These are phyloP conservation scores for Meteorus cinctellus DNA, from an alignment of 2,888 invertebrate genomes.

Conservation along the genomic window DNA sequence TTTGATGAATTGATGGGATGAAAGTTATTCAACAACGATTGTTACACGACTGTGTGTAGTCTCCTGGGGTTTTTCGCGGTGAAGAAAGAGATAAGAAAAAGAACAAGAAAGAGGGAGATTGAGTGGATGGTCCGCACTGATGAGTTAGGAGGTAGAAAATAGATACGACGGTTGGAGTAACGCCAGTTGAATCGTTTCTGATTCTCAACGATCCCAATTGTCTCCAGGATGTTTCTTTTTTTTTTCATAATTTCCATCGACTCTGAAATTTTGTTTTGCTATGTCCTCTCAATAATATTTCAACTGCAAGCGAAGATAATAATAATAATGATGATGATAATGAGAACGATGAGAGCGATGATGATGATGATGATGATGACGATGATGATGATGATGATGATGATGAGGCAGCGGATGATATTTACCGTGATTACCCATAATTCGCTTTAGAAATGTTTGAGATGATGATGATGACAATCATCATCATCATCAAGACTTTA, in stretches of 20 bases:
- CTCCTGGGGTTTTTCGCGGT: slow-evolving; percentile 23
- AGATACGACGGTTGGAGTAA: slow-evolving; percentile 61
- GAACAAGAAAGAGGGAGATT: slow-evolving; percentile 30
- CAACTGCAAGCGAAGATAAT: not conserved
- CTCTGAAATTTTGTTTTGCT: not conserved
- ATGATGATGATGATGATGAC: slow-evolving; percentile 20
- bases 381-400: slow-evolving; percentile 48
- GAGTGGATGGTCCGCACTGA: slow-evolving; percentile 42
- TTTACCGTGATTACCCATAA: slow-evolving; percentile 48
- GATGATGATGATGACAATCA: slow-evolving; percentile 60
- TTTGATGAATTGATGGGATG: not conserved
- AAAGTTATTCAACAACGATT: slow-evolving; percentile 24
- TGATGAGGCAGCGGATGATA: slow-evolving; percentile 38
- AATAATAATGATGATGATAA: slow-evolving; percentile 34
- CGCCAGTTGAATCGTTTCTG: slow-evolving; percentile 58
- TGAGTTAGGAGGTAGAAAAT: slow-evolving; percentile 62
- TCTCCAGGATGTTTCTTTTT: slow-evolving; percentile 14
- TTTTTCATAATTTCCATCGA: not conserved
- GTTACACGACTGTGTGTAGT: slow-evolving; percentile 16
- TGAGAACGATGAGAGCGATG: too few species aligned
- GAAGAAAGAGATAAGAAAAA: slow-evolving; percentile 27
- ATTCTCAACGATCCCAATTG: slow-evolving; percentile 33
- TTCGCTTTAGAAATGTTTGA: slow-evolving; percentile 17
- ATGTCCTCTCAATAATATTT: not conserved
- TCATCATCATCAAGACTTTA: slow-evolving; percentile 57